Evolutionary conservation across 2,888 invertebrate genomes (phyloP).

Genomic region (Macrosiphum euphorbiae): DNA sequence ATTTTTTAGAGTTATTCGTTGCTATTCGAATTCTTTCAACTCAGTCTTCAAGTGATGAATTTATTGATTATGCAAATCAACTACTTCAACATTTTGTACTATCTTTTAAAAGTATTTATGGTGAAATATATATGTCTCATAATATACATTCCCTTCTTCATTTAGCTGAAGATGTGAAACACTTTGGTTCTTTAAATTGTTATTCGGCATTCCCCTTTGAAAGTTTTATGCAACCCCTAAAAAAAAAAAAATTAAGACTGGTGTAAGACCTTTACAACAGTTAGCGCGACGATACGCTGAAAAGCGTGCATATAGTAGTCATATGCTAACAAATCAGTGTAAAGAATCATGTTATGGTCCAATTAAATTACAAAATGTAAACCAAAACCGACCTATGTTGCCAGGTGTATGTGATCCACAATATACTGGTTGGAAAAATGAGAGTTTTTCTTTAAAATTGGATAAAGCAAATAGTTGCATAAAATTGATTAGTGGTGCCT

Average conservation of each 20-base stretch:
- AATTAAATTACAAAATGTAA: neutral
- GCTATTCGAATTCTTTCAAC: neutral
- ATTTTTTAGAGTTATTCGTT: conserved; percentile 6
- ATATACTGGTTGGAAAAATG: neutral
- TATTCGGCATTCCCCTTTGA: conserved; percentile 67
- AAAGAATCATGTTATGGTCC: neutral
- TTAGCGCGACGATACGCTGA: neutral
- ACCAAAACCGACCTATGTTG: neutral
- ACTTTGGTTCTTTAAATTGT: neutral
- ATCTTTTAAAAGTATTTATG: conserved; percentile 7
- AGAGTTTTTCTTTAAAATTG: neutral
- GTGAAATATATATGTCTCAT: conserved; percentile 12
- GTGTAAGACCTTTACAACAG: conserved; percentile 13
- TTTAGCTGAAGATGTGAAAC: neutral
- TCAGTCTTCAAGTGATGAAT: neutral
- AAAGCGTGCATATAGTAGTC: neutral
- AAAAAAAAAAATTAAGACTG: conserved; percentile 56
- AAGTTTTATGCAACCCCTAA: conserved; percentile 67
- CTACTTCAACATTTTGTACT: neutral
- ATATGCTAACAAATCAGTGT: neutral
- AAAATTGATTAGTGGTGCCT: neutral
- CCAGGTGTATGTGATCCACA: neutral
- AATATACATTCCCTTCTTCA: conserved; percentile 14
- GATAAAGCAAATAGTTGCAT: conserved; percentile 10
- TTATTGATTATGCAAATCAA: conserved; percentile 2